A percentile compares a stretch with the other conserved stretches of the same genome.
Evolutionary conservation across 2,797 vertebrate species (phyloP).

Genomic region (Harpagifer antarcticus): DNA sequence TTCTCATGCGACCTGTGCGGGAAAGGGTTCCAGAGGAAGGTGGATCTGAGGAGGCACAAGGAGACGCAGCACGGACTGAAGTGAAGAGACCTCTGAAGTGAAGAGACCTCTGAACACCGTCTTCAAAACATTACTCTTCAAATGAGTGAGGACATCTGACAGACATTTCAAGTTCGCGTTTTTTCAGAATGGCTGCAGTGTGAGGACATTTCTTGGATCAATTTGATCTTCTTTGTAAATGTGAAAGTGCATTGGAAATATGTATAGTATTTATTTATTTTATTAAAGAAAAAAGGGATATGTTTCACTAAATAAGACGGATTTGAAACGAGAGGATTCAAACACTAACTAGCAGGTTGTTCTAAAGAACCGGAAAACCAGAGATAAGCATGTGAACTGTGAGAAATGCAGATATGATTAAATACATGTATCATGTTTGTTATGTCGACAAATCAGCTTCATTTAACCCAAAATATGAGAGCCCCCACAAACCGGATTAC

Average conservation of each 20-base stretch:
- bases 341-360: constrained; percentile 30
- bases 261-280: constrained; percentile 35
- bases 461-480: constrained; percentile 73
- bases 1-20: constrained; percentile 97
- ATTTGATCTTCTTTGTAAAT: constrained; percentile 6
- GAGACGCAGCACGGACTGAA: constrained; percentile 97
- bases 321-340: not conserved
- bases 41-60: constrained; percentile 96
- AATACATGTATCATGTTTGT: not conserved
- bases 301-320: not conserved
- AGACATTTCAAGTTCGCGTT: not conserved
- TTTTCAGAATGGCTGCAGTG: not conserved
- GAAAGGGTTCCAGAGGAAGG: constrained; percentile 98
- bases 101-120: constrained; percentile 23
- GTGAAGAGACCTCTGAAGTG: constrained; percentile 77
- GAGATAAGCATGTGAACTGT: constrained; percentile 56
- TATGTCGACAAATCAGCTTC: constrained; percentile 16
- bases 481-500: constrained; percentile 56
- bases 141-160: constrained; percentile 1
- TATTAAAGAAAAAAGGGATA: not conserved
- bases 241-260: constrained; percentile 1
- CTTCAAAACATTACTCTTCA: not conserved
- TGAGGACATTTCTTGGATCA: constrained; percentile 22
- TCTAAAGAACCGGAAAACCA: constrained; percentile 28
- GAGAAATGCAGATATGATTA: not conserved